These are phyloP conservation scores for Drosophila erecta DNA, from an alignment of 1,140 invertebrate genomes.

Conservation along the genomic window DNA sequence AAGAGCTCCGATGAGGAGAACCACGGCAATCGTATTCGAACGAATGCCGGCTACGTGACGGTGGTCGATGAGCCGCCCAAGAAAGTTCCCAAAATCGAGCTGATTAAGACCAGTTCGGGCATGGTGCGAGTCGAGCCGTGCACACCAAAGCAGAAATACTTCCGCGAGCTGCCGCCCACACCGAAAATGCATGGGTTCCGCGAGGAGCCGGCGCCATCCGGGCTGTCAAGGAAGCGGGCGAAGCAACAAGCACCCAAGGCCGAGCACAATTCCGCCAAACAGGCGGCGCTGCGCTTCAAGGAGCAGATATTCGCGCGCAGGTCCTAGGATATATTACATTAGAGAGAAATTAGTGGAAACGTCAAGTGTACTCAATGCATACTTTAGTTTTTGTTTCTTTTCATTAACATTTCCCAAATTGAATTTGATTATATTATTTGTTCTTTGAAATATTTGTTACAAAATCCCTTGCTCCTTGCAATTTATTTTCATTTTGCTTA, in stretches of 20 bases:
- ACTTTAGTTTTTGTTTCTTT: constrained; percentile 5
- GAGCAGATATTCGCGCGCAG: constrained; percentile 41
- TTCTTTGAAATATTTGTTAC: constrained; percentile 3
- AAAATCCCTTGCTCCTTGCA: not conserved
- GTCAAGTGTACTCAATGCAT: constrained; percentile 5
- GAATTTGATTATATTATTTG: constrained; percentile 9
- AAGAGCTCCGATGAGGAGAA: constrained; percentile 74
- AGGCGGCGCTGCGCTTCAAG: constrained; percentile 65
- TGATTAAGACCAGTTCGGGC: constrained; percentile 53
- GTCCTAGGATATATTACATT: constrained; percentile 8
- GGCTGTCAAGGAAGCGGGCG: not conserved
- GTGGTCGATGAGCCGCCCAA: constrained; percentile 13
- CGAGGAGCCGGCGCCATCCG: constrained; percentile 11
- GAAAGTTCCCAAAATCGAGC: constrained; percentile 7
- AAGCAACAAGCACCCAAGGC: not conserved
- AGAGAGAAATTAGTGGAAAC: constrained; percentile 1
- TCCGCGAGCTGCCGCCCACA: constrained; percentile 52
- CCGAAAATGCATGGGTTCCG: constrained; percentile 35
- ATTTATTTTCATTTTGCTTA: not conserved
- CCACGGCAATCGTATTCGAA: constrained; percentile 36
- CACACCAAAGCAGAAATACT: constrained; percentile 65
- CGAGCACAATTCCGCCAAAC: constrained; percentile 40
- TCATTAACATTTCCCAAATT: not conserved
- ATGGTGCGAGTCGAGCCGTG: constrained; percentile 63
- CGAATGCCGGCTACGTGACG: constrained; percentile 54